Evolutionary conservation across 2,888 invertebrate species (phyloP).

Genomic region (Arctia plantaginis): DNA sequence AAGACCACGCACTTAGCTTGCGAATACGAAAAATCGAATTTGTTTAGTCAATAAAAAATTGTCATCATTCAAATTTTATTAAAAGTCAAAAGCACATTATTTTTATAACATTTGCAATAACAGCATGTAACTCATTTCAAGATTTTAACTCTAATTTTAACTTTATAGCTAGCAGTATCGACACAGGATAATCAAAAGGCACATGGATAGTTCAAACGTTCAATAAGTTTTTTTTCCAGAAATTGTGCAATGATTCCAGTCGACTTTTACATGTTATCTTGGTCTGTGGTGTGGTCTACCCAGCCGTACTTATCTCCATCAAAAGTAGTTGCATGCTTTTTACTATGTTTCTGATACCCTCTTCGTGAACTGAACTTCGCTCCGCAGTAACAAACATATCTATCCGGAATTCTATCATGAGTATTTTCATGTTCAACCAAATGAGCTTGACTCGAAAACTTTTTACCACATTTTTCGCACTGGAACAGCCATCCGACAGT

Average conservation of each 20-base stretch:
- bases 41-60: not conserved
- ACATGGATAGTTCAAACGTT: not conserved
- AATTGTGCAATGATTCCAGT: not conserved
- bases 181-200: not conserved
- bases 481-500: constrained; percentile 45
- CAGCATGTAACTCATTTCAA: not conserved
- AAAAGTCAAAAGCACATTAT: not conserved
- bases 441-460: constrained; percentile 51
- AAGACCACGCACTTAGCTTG: not conserved
- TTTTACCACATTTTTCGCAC: constrained; percentile 67
- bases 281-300: not conserved
- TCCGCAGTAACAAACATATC: constrained; percentile 62
- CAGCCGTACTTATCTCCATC: not conserved
- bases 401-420: constrained; percentile 58
- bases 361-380: constrained; percentile 59
- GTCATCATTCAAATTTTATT: not conserved
- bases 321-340: constrained; percentile 36
- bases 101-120: not conserved
- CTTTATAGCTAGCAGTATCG: not conserved
- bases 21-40: not conserved
- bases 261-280: not conserved
- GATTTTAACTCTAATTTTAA: not conserved
- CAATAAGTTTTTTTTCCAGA: not conserved
- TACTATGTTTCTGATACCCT: constrained; percentile 61
- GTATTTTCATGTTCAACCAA: constrained; percentile 63